Conservation (phyloP, 2,888 invertebrate species). For the Ptychoptera albimana region DNA sequence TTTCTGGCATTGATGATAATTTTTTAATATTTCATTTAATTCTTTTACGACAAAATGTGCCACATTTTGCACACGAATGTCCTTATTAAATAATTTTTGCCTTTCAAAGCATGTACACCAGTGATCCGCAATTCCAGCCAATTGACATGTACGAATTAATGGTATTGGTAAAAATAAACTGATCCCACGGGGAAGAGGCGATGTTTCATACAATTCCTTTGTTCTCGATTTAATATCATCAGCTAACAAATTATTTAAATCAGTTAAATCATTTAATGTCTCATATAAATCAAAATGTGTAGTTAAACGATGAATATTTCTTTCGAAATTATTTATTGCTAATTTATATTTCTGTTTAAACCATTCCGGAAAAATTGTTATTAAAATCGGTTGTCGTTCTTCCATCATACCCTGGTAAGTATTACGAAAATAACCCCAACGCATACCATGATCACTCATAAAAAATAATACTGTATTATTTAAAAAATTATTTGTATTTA, state of each 20-base stretch:
- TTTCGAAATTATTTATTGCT: conserved; percentile 45
- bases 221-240: conserved; percentile 28
- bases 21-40: conserved; percentile 45
- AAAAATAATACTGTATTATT: conserved; percentile 53
- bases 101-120: conserved; percentile 79
- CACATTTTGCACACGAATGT: conserved; percentile 37
- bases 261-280: conserved; percentile 53
- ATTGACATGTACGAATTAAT: conserved; percentile 51
- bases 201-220: conserved; percentile 22
- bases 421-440: conserved; percentile 65
- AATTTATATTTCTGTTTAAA: conserved; percentile 44
- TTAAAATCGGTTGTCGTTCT: conserved; percentile 71
- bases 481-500: conserved; percentile 23
- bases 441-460: conserved; percentile 80
- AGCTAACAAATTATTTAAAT: conserved; percentile 33
- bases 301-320: conserved; percentile 54
- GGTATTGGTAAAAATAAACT: conserved; percentile 67
- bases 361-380: conserved; percentile 54
- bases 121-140: conserved; percentile 63
- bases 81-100: conserved; percentile 36
- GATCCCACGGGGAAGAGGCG: conserved; percentile 39
- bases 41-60: conserved; percentile 43
- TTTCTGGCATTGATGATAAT: conserved; percentile 46
- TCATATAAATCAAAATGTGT: conserved; percentile 74
- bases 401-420: conserved; percentile 79